Conservation (phyloP, 1,140 invertebrate genomes). For the Lutraria rhynchaena region DNA sequence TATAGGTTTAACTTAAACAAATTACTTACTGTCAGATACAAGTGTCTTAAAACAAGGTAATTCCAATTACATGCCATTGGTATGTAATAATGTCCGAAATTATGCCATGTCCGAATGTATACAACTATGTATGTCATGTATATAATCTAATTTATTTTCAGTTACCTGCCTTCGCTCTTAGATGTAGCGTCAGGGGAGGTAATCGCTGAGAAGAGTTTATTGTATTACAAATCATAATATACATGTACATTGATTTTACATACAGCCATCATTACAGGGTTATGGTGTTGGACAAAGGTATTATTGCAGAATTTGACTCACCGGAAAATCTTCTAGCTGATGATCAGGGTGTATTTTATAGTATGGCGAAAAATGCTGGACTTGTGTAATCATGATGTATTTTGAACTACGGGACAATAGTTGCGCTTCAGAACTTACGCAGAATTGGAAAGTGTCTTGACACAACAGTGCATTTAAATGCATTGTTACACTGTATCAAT, state of each 20-base stretch:
- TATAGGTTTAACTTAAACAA: no score
- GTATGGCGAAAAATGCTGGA: slow-evolving; percentile 96
- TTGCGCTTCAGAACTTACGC: no score
- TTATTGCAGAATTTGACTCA: slow-evolving; percentile 81
- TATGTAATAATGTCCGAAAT: no score
- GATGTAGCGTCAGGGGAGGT: background rate
- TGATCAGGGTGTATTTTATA: slow-evolving; percentile 91
- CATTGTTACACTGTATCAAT: no score
- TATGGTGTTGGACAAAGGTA: slow-evolving; percentile 94
- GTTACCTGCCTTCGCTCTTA: background rate
- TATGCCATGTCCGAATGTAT: no score
- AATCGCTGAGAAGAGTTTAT: background rate
- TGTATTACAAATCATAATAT: background rate
- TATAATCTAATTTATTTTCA: background rate
- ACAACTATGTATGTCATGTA: no score
- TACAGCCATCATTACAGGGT: slow-evolving; percentile 85
- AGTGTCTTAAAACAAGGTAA: no score
- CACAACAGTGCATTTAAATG: no score
- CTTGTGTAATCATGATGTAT: slow-evolving; percentile 67
- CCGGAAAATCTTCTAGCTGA: slow-evolving; percentile 86
- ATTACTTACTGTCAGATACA: no score
- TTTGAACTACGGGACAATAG: no score
- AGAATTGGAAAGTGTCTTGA: no score
- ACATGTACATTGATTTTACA: background rate
- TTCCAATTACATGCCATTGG: no score